Percentiles rank a stretch among this genome's conserved stretches.
Evolutionary conservation across 2,113 vertebrate genomes (phyloP).

Genomic region (Hippopotamus amphibius): DNA sequence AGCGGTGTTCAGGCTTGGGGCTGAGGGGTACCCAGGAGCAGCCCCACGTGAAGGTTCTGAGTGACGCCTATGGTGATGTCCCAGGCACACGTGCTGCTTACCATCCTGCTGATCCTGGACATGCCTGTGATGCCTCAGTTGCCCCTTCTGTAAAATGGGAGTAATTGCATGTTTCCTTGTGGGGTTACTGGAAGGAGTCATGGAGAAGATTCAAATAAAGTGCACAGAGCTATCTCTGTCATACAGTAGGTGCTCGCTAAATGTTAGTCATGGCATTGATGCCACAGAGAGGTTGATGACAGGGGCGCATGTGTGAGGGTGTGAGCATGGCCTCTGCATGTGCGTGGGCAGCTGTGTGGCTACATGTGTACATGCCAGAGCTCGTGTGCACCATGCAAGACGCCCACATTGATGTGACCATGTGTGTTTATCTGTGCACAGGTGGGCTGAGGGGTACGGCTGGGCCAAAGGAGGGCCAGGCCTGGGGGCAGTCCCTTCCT

Average conservation of each 20-base stretch:
- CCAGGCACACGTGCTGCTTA: neutral
- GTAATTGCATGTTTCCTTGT: neutral
- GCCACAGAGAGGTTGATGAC: neutral
- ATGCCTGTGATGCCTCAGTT: neutral
- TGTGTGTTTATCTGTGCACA: neutral
- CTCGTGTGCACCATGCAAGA: rapidly evolving
- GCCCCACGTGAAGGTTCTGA: neutral
- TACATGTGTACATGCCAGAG: rapidly evolving
- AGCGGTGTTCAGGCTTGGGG: neutral
- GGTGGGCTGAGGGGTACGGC: neutral
- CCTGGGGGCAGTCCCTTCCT: neutral
- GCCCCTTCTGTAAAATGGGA: neutral
- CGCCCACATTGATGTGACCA: rapidly evolving
- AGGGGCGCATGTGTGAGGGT: rapidly evolving
- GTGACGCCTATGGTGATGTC: too few species aligned
- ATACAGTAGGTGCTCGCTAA: neutral
- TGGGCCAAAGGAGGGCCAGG: neutral
- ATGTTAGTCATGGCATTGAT: neutral
- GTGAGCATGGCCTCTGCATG: rapidly evolving
- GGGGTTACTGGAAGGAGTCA: neutral
- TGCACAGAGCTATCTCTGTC: neutral
- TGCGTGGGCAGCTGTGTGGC: neutral
- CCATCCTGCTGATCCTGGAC: rapidly evolving
- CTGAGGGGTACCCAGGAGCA: neutral
- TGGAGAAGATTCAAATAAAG: neutral